A percentile compares a stretch with the other conserved stretches of the same genome.
Evolutionary conservation across 2,797 vertebrate species (phyloP).

Genomic region (Oreonectes daqikongensis): DNA sequence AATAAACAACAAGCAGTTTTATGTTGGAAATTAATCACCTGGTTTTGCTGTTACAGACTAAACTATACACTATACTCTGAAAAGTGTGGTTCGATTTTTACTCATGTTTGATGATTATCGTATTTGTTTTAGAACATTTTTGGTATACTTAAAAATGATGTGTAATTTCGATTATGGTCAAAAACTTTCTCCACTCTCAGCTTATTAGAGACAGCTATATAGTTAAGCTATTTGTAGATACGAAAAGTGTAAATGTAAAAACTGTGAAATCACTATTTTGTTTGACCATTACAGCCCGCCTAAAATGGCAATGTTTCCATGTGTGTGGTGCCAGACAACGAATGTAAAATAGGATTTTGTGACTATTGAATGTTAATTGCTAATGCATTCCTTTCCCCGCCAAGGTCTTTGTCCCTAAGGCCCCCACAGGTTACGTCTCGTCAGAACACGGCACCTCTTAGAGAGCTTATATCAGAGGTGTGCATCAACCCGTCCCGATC

Average conservation of each 20-base stretch:
- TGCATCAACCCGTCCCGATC: slow-evolving; percentile 45
- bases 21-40: too few relatives aligned
- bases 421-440: slow-evolving; percentile 5
- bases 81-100: too few relatives aligned
- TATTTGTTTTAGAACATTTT: too few relatives aligned
- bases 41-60: too few relatives aligned
- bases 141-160: too few relatives aligned
- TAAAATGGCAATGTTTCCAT: too few relatives aligned
- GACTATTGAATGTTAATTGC: not conserved
- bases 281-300: too few relatives aligned
- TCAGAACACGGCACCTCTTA: slow-evolving; percentile 1
- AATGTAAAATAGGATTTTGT: not conserved
- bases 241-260: not conserved
- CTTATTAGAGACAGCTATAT: too few relatives aligned
- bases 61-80: too few relatives aligned
- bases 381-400: not conserved
- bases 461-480: slow-evolving; percentile 67
- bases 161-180: not conserved
- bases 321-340: too few relatives aligned
- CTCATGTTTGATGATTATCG: too few relatives aligned
- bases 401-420: not conserved
- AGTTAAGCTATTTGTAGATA: not conserved
- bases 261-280: not conserved
- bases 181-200: too few relatives aligned
- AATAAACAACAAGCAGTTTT: not conserved